Evolutionary conservation across 2,888 invertebrate genomes (phyloP), one percentile per base, ranked within the genome.

Genomic region (Digitonthophagus gazella): DNA sequence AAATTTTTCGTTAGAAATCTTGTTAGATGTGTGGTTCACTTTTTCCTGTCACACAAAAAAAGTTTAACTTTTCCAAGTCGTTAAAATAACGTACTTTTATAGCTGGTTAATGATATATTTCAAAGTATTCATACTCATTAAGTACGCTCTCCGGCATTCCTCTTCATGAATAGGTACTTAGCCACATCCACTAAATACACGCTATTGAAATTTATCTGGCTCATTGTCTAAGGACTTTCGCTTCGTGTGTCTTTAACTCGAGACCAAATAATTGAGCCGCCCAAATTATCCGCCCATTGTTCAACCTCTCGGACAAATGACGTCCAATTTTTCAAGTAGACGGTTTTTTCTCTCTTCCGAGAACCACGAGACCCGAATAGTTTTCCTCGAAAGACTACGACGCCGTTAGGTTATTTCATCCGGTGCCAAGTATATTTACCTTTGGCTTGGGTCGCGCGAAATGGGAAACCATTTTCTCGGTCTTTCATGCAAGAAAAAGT

Each of bases 401-500:
- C 14, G 15, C 14, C 57, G 15, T 61, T 61, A 61, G 18, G 15
- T 6, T 61, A 61, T 61, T 19, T 61, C 61, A 18, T 61, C 16
- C 61, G 61, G 18, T 19, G 61, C 19, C 15, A 19, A 18, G 61
- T 61, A 61, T 61, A 61, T 61, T 61, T 61, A 61, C 61, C 61
- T 61, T 61, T 61, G 61, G 19, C 18, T 19, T 19, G 19, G 57
- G n/a, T n/a, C 19, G 61, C 19, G 61, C 19, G 18, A 61, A 20
- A 61, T 61, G 61, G 18, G 19, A 61, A 61, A 61, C 61, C 58
- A 58, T 58, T 58, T 58, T 5, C 58, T 58, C 58, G 58, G n/a
- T 61, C 61, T 61, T 61, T 61, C 61, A 61, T 61, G 61, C 61
- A 61, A 61, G 61, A 61, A 61, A 61, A 61, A 6, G 61, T 61